Percentiles rank a stretch among this genome's conserved stretches.
Conservation (phyloP, 23 tunicate genomes). For the Pegea sp. region DNA sequence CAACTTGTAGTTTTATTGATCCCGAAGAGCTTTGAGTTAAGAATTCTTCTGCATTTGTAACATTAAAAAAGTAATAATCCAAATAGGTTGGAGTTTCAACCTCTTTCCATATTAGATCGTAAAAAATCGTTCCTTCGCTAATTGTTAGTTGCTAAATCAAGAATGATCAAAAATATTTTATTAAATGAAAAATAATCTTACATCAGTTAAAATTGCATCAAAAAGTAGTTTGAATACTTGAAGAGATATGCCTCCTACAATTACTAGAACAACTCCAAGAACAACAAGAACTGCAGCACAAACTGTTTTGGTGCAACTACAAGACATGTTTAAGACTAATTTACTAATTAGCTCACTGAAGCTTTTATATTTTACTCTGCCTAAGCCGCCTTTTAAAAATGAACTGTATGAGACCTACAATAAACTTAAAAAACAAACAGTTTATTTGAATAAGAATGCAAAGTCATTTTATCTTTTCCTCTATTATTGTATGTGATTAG, state of each 20-base stretch:
- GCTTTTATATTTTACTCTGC: no score
- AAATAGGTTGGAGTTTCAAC: constrained; percentile 72
- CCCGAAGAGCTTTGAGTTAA: constrained; percentile 11
- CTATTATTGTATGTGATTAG: no score
- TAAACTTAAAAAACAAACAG: no score
- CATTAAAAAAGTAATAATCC: constrained; percentile 45
- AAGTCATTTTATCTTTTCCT: no score
- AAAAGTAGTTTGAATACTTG: constrained; percentile 21
- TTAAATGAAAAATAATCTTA: constrained; percentile 1
- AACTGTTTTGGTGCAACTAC: constrained; percentile 40
- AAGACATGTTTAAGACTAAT: no score
- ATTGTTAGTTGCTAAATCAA: no score
- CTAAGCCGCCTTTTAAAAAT: no score
- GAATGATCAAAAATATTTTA: not conserved
- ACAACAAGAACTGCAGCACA: constrained; percentile 16
- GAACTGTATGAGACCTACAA: no score
- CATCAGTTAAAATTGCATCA: constrained; percentile 26
- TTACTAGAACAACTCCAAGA: constrained; percentile 43
- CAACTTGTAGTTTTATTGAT: constrained; percentile 17
- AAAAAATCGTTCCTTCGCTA: constrained; percentile 32
- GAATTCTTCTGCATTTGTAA: constrained; percentile 47
- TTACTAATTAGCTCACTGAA: no score
- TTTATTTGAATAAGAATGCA: no score
- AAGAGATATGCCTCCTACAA: constrained; percentile 48
- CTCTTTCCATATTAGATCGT: constrained; percentile 29